A percentile compares a stretch with the other conserved stretches of the same genome.
Evolutionary conservation across 1,140 invertebrate genomes (phyloP).

Genomic region (Radopholus similis): DNA sequence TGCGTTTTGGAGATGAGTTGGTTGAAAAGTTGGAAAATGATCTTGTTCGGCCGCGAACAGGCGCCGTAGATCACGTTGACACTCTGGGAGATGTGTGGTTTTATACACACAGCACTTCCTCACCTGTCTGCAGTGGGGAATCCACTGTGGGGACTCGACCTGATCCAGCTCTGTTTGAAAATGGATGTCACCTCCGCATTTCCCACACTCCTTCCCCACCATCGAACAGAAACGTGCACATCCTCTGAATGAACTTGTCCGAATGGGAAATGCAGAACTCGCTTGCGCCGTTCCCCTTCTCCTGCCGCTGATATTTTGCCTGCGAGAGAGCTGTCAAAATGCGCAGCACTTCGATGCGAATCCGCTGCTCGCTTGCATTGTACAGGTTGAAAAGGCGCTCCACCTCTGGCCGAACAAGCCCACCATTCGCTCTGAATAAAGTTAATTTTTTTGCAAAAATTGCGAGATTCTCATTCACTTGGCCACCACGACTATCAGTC

Average conservation of each 20-base stretch:
- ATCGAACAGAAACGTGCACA: conserved; percentile 14
- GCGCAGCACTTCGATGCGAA: conserved; percentile 25
- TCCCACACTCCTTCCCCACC: background rate
- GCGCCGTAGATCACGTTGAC: conserved; percentile 22
- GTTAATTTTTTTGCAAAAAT: background rate
- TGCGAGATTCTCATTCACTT: conserved; percentile 8
- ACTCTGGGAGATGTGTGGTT: background rate
- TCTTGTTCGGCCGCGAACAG: conserved; percentile 11
- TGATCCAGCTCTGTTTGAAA: background rate
- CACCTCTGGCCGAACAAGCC: conserved; percentile 13
- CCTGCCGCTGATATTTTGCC: background rate
- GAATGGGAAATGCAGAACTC: background rate
- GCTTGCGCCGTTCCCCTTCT: background rate
- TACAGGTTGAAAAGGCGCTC: conserved; percentile 26
- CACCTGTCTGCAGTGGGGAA: conserved; percentile 21
- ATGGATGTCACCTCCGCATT: background rate
- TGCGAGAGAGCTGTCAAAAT: background rate
- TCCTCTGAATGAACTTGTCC: conserved; percentile 22
- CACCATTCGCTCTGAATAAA: conserved; percentile 7
- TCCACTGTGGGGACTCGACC: background rate
- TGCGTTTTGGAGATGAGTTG: background rate
- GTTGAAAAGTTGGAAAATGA: background rate
- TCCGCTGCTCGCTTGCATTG: background rate
- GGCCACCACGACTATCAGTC: conserved; percentile 24
- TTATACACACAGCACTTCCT: background rate